Percentiles rank a stretch among this genome's conserved stretches.
phyloP scores from a whole-genome alignment of 2,113 vertebrate genomes.

The Marmota monax region DNA sequence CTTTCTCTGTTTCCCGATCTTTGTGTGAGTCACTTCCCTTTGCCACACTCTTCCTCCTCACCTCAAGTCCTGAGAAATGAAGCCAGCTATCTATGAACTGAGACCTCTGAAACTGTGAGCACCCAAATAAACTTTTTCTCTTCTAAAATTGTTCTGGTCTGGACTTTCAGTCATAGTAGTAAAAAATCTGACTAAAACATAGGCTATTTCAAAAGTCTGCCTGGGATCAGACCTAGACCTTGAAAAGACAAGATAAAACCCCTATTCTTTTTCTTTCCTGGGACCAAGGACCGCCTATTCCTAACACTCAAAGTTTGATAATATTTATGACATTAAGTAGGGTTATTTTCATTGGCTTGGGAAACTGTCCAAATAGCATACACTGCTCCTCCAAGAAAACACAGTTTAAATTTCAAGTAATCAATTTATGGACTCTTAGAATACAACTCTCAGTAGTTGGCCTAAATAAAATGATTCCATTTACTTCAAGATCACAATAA shows the following conservation, averaged over 20 bases:
- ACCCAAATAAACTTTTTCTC: too few species aligned
- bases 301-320: constrained; percentile 15
- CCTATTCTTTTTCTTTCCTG: not conserved
- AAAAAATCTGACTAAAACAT: not conserved
- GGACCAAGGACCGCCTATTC: not conserved
- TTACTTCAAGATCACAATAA: constrained; percentile 73
- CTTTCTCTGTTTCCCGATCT: too few species aligned
- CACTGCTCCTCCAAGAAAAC: constrained; percentile 44
- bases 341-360: not conserved
- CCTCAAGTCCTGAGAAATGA: too few species aligned
- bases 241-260: constrained; percentile 5
- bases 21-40: too few species aligned
- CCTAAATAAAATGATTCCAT: constrained; percentile 53
- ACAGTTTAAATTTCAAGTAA: constrained; percentile 59
- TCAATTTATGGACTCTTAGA: constrained; percentile 57
- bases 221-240: not conserved
- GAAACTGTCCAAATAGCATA: constrained; percentile 51
- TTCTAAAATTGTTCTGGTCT: too few species aligned
- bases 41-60: too few species aligned
- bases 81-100: too few species aligned
- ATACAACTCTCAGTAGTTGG: constrained; percentile 43
- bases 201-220: constrained; percentile 16
- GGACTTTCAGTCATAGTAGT: too few species aligned
- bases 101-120: too few species aligned
- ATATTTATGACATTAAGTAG: constrained; percentile 57